A percentile compares a stretch with the other conserved stretches of the same genome.
Conservation (phyloP, 2,888 invertebrate species). For the Cryptocephalus primarius region DNA sequence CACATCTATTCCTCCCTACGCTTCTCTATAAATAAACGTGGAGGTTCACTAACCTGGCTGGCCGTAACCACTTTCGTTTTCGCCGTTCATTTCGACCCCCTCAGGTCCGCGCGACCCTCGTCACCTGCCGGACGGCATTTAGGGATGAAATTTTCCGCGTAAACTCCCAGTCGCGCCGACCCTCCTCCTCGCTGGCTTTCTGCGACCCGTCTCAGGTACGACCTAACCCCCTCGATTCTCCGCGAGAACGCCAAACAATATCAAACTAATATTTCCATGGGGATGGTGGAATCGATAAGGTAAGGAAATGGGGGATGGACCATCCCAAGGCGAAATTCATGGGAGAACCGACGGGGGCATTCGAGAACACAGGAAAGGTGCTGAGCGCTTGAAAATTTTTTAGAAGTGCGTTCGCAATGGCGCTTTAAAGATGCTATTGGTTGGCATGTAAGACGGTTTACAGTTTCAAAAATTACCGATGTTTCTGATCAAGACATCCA, state of each 20-base stretch:
- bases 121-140: constrained; percentile 15
- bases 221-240: constrained; percentile 1
- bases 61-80: constrained; percentile 12
- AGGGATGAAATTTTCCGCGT: neutral
- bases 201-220: neutral
- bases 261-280: constrained; percentile 19
- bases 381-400: no score
- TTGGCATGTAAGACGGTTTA: no score
- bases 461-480: no score
- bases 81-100: constrained; percentile 17
- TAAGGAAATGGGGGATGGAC: no score
- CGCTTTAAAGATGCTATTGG: no score
- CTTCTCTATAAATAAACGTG: neutral
- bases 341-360: no score
- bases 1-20: no score
- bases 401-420: no score
- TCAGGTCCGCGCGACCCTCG: constrained; percentile 12
- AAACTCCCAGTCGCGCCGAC: neutral
- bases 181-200: neutral
- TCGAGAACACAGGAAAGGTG: no score
- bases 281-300: constrained; percentile 17
- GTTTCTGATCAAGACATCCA: no score
- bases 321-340: no score
- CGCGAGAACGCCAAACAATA: neutral
- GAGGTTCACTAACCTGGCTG: constrained; percentile 12